Percentiles rank a stretch among this genome's conserved stretches.
Evolutionary conservation across 2,113 vertebrate genomes (phyloP).

Genomic region (Corvus cornix): DNA sequence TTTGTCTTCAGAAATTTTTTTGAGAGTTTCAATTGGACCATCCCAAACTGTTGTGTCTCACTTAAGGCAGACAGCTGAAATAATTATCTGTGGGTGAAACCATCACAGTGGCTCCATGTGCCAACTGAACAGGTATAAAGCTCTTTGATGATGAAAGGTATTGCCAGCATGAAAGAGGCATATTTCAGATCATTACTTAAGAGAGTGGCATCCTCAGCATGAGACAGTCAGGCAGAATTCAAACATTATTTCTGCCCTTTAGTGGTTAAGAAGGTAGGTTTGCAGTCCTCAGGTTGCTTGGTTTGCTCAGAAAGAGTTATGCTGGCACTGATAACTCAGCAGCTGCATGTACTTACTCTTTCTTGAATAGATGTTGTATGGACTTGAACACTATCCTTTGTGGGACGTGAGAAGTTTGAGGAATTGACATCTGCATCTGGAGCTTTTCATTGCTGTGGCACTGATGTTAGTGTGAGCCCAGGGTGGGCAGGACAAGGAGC

Average conservation of each 20-base stretch:
- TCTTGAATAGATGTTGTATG: neutral
- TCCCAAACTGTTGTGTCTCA: neutral
- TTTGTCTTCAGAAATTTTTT: neutral
- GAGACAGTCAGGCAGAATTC: neutral
- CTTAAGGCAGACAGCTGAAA: neutral
- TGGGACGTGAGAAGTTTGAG: neutral
- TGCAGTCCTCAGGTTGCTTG: neutral
- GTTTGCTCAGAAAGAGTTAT: neutral
- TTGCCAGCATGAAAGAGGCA: neutral
- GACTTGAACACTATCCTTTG: neutral
- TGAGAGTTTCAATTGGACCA: neutral
- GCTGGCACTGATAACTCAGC: neutral
- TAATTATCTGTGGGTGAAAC: neutral
- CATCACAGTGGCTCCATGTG: neutral
- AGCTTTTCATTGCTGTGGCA: neutral
- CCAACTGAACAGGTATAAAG: neutral
- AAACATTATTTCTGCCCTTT: neutral
- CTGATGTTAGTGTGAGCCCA: neutral
- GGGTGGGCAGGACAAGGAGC: neutral
- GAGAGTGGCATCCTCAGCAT: neutral
- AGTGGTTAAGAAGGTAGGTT: neutral
- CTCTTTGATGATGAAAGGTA: neutral
- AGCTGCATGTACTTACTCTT: neutral
- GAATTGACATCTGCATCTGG: neutral
- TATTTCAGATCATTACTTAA: neutral